Percentiles rank a stretch among this genome's conserved stretches.
phyloP scores from a whole-genome alignment of 2,113 vertebrate species.

The Ursus arctos region DNA sequence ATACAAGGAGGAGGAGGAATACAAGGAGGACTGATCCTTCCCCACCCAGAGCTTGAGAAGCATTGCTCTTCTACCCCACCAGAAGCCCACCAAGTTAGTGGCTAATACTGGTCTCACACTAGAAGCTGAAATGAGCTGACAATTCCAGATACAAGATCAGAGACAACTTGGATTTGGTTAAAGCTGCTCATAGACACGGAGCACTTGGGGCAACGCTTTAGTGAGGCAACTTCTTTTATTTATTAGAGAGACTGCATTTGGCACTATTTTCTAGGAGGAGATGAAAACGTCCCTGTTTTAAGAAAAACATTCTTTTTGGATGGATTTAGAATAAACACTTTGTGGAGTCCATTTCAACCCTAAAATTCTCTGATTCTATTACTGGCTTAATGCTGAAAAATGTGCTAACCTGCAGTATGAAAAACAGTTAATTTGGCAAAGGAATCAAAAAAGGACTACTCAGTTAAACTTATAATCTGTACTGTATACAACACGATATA shows the following conservation, averaged over 20 bases:
- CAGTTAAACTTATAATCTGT: not conserved
- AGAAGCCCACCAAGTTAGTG: not conserved
- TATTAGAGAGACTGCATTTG: not conserved
- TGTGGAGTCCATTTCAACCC: not conserved
- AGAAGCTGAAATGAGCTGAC: not conserved
- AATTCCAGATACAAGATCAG: not conserved
- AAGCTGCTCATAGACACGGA: not conserved
- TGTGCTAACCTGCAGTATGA: not conserved
- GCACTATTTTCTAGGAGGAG: not conserved
- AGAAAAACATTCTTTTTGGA: not conserved
- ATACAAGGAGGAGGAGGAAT: not conserved
- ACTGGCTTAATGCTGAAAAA: not conserved
- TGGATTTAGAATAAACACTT: not conserved
- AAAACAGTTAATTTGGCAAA: not conserved
- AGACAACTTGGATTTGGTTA: not conserved
- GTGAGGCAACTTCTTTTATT: not conserved
- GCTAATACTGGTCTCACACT: not conserved
- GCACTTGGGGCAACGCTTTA: fast-evolving
- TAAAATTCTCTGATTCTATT: not conserved
- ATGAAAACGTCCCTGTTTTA: not conserved
- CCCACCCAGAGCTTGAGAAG: not conserved
- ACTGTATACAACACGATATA: not conserved
- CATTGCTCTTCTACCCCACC: fast-evolving
- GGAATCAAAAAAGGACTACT: not conserved
- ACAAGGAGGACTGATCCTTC: not conserved